A percentile compares a stretch with the other conserved stretches of the same genome.
These are phyloP conservation scores for Rhynchonycteris naso DNA, from an alignment of 2,797 vertebrate genomes.

Conservation along the genomic window DNA sequence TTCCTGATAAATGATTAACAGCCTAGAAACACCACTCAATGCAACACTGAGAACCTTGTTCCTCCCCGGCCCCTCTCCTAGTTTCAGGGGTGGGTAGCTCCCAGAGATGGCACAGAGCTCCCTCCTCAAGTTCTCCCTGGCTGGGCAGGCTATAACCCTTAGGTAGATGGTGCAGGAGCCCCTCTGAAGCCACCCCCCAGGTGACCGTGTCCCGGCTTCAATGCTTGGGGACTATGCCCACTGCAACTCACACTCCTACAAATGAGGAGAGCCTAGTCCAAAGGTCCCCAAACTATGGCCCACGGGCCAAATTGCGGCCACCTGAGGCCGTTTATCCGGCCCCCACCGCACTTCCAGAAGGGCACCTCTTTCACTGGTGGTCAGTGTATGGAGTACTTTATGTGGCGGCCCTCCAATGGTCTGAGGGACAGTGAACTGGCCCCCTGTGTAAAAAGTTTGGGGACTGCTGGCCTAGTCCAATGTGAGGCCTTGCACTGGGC, in stretches of 20 bases:
- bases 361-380: too few relatives aligned
- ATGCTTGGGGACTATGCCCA: not conserved
- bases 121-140: not conserved
- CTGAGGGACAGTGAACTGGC: too few relatives aligned
- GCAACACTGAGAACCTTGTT: not conserved
- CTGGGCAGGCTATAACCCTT: not conserved
- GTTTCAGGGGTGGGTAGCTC: not conserved
- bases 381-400: too few relatives aligned
- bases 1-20: not conserved
- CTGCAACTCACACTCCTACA: too few relatives aligned
- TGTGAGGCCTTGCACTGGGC: rapidly evolving
- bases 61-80: not conserved
- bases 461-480: not conserved
- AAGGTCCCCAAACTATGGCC: too few relatives aligned
- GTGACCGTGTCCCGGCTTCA: not conserved
- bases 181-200: not conserved
- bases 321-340: too few relatives aligned
- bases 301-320: too few relatives aligned
- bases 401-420: too few relatives aligned
- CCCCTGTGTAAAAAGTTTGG: too few relatives aligned
- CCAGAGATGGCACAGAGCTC: not conserved
- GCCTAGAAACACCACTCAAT: not conserved
- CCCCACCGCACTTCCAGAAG: too few relatives aligned
- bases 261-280: not conserved
- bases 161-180: not conserved